Evolutionary conservation across 2,888 invertebrate species (phyloP).

Genomic region (Epirrhoe alternata): DNA sequence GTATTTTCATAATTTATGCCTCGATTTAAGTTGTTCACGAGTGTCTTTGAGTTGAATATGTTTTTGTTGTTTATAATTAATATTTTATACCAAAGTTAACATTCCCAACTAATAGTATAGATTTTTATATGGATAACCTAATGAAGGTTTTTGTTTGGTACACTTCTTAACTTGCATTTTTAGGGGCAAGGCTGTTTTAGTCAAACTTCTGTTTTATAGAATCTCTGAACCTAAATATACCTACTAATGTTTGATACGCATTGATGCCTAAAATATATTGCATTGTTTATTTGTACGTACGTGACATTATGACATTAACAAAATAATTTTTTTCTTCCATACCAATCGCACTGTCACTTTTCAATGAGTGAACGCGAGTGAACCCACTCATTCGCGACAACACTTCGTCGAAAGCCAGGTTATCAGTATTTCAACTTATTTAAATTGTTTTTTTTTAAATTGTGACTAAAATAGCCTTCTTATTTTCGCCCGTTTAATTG

Average conservation of each 20-base stretch:
- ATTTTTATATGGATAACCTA: conserved; percentile 58
- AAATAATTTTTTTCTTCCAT: no score
- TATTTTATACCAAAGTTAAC: conserved; percentile 90
- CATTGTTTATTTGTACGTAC: no score
- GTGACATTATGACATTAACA: no score
- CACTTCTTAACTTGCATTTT: conserved; percentile 76
- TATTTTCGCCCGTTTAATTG: conserved; percentile 52
- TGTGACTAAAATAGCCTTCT: conserved; percentile 11
- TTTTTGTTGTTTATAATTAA: conserved; percentile 84
- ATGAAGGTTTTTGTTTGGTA: conserved; percentile 60
- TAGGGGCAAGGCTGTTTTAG: conserved; percentile 17
- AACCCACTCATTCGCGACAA: no score
- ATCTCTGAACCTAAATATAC: conserved; percentile 7
- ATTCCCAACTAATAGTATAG: conserved; percentile 87
- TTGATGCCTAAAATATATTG: no score
- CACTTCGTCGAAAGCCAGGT: no score
- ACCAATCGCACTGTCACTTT: no score
- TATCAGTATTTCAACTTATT: background rate
- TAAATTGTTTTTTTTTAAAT: background rate
- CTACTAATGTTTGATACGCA: no score
- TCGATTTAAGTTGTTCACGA: conserved; percentile 78
- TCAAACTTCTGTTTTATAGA: conserved; percentile 10
- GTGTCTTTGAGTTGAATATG: conserved; percentile 77
- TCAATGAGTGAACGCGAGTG: no score
- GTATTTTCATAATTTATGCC: conserved; percentile 84